phyloP scores from a whole-genome alignment of 2,113 vertebrate genomes.

The Ceyx margarethae region DNA sequence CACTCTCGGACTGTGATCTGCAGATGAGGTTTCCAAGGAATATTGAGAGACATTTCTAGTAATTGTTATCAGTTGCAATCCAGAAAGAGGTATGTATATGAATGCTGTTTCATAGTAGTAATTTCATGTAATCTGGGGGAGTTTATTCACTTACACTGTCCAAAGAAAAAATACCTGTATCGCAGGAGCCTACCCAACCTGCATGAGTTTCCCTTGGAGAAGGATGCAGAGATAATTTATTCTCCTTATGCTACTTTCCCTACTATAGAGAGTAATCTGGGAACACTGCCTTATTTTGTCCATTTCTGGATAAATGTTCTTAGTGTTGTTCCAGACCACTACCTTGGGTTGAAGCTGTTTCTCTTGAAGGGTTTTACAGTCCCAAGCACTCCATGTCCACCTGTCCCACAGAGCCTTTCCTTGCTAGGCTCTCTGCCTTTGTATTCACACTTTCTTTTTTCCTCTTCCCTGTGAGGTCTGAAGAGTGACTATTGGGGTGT shows the following conservation, averaged over 20 bases:
- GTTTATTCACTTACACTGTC: background rate
- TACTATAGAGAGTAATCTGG: background rate
- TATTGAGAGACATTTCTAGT: background rate
- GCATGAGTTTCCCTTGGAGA: background rate
- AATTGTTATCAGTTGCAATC: background rate
- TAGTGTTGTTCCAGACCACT: background rate
- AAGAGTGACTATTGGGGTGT: background rate
- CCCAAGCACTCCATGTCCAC: background rate
- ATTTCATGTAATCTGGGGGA: background rate
- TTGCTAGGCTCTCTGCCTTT: rapidly evolving
- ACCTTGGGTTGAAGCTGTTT: background rate
- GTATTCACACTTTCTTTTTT: background rate
- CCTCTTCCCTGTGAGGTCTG: background rate
- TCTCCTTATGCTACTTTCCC: background rate
- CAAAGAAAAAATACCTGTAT: background rate
- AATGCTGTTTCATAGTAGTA: background rate
- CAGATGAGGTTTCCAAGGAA: background rate
- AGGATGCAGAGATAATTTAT: background rate
- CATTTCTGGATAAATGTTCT: background rate
- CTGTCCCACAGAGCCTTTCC: background rate
- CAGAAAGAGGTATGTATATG: background rate
- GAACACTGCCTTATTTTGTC: background rate
- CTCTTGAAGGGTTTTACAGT: background rate
- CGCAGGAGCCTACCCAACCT: background rate
- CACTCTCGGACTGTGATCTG: background rate